Evolutionary conservation across 2,888 invertebrate species (phyloP).

Genomic region (Lathronympha strigana): DNA sequence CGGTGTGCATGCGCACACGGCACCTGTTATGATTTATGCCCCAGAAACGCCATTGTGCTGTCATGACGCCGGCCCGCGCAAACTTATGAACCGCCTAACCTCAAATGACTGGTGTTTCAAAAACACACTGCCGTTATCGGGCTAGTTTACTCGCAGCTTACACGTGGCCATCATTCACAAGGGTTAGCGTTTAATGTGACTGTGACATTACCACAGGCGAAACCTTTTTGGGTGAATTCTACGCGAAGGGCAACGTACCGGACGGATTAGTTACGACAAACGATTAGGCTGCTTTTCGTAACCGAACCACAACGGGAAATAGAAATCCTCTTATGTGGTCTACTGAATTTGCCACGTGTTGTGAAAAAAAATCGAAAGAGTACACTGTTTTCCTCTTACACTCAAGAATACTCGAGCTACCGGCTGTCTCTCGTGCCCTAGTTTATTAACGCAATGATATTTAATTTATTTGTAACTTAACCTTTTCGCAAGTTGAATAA

Average conservation of each 20-base stretch:
- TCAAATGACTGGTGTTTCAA: slow-evolving; percentile 62
- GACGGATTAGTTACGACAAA: slow-evolving; percentile 35
- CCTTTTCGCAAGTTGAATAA: slow-evolving; percentile 43
- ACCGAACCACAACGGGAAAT: slow-evolving; percentile 28
- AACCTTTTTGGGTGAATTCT: slow-evolving; percentile 33
- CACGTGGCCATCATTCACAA: slow-evolving; percentile 37
- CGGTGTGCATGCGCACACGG: slow-evolving; percentile 60
- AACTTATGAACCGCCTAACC: slow-evolving; percentile 70
- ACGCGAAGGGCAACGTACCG: slow-evolving; percentile 23
- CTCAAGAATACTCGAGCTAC: slow-evolving; percentile 22
- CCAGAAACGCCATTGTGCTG: slow-evolving; percentile 72
- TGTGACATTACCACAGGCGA: slow-evolving; percentile 29
- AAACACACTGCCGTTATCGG: slow-evolving; percentile 47
- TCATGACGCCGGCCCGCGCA: slow-evolving; percentile 62
- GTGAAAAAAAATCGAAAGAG: slow-evolving; percentile 14
- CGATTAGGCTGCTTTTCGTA: slow-evolving; percentile 40
- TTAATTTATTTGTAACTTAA: slow-evolving; percentile 42
- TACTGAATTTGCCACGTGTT: slow-evolving; percentile 27
- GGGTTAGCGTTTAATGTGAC: slow-evolving; percentile 28
- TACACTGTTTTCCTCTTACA: slow-evolving; percentile 30
- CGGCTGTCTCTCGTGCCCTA: slow-evolving; percentile 36
- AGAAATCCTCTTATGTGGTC: slow-evolving; percentile 37
- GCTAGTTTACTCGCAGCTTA: slow-evolving; percentile 31
- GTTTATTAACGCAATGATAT: slow-evolving; percentile 40
- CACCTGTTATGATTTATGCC: slow-evolving; percentile 78